Base-by-base conservation (phyloP, 92 coral and sea anemone genomes). In the Plumapathes pennacea region DNA sequence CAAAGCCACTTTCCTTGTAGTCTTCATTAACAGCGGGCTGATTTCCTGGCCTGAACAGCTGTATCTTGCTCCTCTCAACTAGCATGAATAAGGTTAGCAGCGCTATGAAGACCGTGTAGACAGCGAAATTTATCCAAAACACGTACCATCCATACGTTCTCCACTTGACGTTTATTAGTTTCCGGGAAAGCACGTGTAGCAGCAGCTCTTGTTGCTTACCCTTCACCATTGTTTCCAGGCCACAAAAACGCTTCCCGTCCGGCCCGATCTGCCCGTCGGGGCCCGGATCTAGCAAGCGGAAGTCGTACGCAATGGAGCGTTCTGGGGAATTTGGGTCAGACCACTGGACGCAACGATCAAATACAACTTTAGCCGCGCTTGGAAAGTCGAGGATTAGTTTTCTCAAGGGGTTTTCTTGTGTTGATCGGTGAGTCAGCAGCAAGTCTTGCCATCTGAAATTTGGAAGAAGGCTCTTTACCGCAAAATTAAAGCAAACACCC, bases 201-300 rank as follows among this genome's bases (percentile, higher is more conserved):
- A 85, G 59, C 10, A 89, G 84, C 0, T 72, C 80, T 31, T 85
- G 76, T n/a, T 77, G 80, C 12, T 74, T 57, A 44, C 81, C 60
- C 7, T 69, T 12, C 4, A 81, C 81, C 81, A 85, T 66, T 15
- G 57, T 82, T 41, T 64, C 20, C 51, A 76, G 62, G 10, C 88
- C 94, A 46, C 71, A 81, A 59, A 85, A 85, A 3, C 85, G 87
- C 37, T 63, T 56, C 13, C 62, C 51, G 13, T 31, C 17, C 3
- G 82, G 58, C n/a, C 64, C 67, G 58, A 54, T 39, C 28, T 14
- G 20, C 31, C 76, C 67, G 25, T 39, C 57, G 22, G 88, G 85
- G 18, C 92, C 96, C 64, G 96, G 88, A 56, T 89, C 96, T 17
- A 89, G 77, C 31, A 85, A 52, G 23, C 74, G 70, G 62, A 89